Evolutionary conservation across 2,797 vertebrate species (phyloP).

Genomic region (Channallabes apus): DNA sequence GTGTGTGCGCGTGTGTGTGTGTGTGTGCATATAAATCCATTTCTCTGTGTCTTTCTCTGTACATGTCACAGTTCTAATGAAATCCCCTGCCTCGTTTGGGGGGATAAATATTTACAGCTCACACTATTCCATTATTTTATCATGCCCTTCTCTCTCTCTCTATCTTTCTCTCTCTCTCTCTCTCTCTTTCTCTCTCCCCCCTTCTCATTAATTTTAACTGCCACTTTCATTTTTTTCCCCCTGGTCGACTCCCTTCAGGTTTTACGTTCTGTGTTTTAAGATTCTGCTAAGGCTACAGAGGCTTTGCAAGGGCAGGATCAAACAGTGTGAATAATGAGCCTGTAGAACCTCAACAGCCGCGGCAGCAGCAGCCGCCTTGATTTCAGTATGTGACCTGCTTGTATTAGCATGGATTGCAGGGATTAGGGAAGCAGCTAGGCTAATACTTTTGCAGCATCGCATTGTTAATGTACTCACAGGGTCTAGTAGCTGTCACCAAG

Average conservation of each 20-base stretch:
- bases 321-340: slow-evolving; percentile 26
- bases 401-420: slow-evolving; percentile 38
- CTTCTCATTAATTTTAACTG: background rate
- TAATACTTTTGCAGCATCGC: slow-evolving; percentile 28
- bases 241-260: slow-evolving; percentile 7
- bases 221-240: background rate
- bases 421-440: slow-evolving; percentile 40
- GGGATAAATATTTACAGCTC: slow-evolving; percentile 50
- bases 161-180: no score
- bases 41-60: slow-evolving; percentile 44
- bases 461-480: slow-evolving; percentile 27
- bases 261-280: background rate
- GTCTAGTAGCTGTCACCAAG: background rate
- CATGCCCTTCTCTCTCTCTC: no score
- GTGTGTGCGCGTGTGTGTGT: slow-evolving; percentile 17
- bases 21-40: slow-evolving; percentile 27
- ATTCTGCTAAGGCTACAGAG: slow-evolving; percentile 9
- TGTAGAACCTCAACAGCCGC: slow-evolving; percentile 6
- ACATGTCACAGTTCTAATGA: slow-evolving; percentile 44
- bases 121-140: slow-evolving; percentile 30
- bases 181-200: background rate
- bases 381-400: slow-evolving; percentile 21
- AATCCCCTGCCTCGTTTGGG: slow-evolving; percentile 47
- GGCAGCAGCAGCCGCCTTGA: slow-evolving; percentile 23
- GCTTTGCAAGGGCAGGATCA: slow-evolving; percentile 14